These are phyloP conservation scores for Entomobrya multifasciata DNA, from an alignment of 2,888 invertebrate genomes.

Conservation along the genomic window DNA sequence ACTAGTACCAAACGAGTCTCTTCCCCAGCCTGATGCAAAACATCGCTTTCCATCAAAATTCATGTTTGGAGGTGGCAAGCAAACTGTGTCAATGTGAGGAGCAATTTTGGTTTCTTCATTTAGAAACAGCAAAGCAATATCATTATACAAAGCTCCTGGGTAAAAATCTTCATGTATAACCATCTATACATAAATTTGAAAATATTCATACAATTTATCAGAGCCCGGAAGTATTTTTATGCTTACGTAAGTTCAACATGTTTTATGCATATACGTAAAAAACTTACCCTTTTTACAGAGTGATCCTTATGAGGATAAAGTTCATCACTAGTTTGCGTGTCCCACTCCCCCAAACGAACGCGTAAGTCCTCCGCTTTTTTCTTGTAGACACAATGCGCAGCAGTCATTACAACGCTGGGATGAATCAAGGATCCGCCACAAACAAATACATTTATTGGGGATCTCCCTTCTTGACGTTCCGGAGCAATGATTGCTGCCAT, in stretches of 20 bases:
- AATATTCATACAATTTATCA: too few relatives aligned
- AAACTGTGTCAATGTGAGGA: constrained; percentile 88
- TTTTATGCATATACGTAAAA: too few relatives aligned
- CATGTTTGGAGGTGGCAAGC: constrained; percentile 84
- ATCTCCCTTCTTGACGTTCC: constrained; percentile 73
- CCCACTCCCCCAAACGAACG: constrained; percentile 91
- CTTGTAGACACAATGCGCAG: constrained; percentile 87
- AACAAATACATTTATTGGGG: constrained; percentile 85
- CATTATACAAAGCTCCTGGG: constrained; percentile 87
- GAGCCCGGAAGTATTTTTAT: too few relatives aligned
- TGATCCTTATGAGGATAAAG: constrained; percentile 87
- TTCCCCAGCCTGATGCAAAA: constrained; percentile 89
- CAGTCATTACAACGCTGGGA: constrained; percentile 86
- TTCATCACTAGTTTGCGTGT: constrained; percentile 88
- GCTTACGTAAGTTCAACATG: too few relatives aligned
- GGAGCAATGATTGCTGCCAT: constrained; percentile 84
- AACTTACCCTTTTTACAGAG: constrained; percentile 80
- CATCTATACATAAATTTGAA: constrained; percentile 81
- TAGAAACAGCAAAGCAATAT: constrained; percentile 88
- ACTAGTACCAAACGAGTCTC: constrained; percentile 85
- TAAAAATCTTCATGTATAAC: constrained; percentile 86
- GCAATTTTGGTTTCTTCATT: constrained; percentile 84
- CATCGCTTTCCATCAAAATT: constrained; percentile 84
- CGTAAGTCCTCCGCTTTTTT: constrained; percentile 81
- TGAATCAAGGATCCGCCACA: constrained; percentile 92